Conservation (phyloP, 2,888 invertebrate genomes). For the Drosophila borborema region DNA sequence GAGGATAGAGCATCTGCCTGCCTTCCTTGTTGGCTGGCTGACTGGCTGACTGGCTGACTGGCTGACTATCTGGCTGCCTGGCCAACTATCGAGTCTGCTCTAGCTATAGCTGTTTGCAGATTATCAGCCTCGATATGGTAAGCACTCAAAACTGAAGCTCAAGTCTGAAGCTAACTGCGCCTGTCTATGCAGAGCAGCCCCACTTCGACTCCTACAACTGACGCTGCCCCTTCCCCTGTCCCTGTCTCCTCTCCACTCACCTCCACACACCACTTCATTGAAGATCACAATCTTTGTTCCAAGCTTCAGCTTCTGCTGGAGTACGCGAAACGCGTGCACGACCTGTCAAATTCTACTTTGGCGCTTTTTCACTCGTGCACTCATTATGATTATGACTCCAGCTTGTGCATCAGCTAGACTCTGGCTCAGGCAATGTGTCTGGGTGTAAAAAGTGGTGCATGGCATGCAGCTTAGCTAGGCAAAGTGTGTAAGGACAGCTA, state of each 20-base stretch:
- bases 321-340: constrained; percentile 78
- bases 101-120: constrained; percentile 32
- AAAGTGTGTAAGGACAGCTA: neutral
- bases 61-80: neutral
- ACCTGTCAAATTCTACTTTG: constrained; percentile 71
- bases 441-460: constrained; percentile 50
- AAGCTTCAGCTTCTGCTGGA: constrained; percentile 30
- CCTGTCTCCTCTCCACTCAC: constrained; percentile 1
- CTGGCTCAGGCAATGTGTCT: neutral
- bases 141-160: constrained; percentile 73
- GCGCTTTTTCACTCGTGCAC: constrained; percentile 63
- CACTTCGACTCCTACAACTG: constrained; percentile 14
- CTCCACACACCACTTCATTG: constrained; percentile 9
- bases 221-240: neutral
- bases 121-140: constrained; percentile 70
- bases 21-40: neutral
- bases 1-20: constrained; percentile 60
- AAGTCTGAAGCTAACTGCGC: constrained; percentile 30
- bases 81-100: constrained; percentile 14
- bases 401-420: neutral
- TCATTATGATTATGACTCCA: constrained; percentile 76
- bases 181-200: constrained; percentile 71
- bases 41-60: neutral
- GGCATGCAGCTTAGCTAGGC: constrained; percentile 29
- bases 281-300: constrained; percentile 48